Percentiles rank a stretch among this genome's conserved stretches.
phyloP scores from a whole-genome alignment of 2,113 vertebrate genomes.

The Rhea americana region DNA sequence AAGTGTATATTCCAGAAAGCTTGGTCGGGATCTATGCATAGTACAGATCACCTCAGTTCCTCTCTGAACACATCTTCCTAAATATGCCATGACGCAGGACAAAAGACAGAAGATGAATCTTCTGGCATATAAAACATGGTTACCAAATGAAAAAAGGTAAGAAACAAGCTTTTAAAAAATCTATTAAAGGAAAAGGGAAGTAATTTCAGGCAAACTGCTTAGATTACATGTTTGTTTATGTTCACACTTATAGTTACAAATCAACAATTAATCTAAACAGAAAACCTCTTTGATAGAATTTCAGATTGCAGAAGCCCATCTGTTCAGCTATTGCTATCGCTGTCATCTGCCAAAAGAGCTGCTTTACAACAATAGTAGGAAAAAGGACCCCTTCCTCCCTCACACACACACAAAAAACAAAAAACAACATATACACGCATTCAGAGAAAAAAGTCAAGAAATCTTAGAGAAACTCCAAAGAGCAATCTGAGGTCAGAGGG shows the following conservation, averaged over 20 bases:
- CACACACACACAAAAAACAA: background rate
- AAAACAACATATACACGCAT: background rate
- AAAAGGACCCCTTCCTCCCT: background rate
- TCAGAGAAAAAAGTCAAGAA: background rate
- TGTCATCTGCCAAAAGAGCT: conserved; percentile 41
- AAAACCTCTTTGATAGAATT: conserved; percentile 32
- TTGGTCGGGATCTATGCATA: background rate
- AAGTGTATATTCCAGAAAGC: background rate
- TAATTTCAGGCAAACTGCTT: background rate
- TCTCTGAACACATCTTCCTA: background rate
- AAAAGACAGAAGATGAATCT: background rate
- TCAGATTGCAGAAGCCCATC: conserved; percentile 47
- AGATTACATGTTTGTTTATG: conserved; percentile 52
- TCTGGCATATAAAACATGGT: background rate
- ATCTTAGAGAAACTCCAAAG: background rate
- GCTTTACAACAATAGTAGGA: conserved; percentile 18
- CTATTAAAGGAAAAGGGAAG: background rate
- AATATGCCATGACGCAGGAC: background rate
- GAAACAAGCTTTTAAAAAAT: background rate
- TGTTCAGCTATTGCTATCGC: conserved; percentile 46
- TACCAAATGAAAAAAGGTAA: background rate
- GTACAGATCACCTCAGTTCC: background rate
- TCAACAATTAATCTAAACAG: conserved; percentile 55
- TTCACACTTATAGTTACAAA: conserved; percentile 59
- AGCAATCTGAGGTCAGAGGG: background rate